These are phyloP conservation scores for Rousettus leschenaultii DNA, from an alignment of 2,113 vertebrate genomes.

Conservation along the genomic window DNA sequence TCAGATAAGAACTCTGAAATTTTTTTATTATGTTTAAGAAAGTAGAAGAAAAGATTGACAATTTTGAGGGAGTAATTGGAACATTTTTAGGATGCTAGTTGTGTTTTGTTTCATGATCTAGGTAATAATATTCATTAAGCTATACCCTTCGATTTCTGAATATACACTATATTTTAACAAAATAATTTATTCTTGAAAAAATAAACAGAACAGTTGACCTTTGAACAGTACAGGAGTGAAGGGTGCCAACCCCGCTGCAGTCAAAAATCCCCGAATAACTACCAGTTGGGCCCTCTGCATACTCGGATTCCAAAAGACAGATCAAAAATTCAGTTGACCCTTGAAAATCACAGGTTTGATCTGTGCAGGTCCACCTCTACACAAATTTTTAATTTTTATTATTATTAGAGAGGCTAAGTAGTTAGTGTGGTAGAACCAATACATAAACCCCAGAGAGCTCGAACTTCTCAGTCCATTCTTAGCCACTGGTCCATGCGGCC, in stretches of 20 bases:
- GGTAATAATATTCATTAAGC: neutral
- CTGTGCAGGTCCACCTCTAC: neutral
- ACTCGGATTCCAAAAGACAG: neutral
- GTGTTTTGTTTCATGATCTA: neutral
- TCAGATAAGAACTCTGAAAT: neutral
- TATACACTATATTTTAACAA: neutral
- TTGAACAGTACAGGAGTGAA: neutral
- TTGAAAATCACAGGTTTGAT: neutral
- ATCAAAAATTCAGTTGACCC: neutral
- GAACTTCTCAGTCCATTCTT: neutral
- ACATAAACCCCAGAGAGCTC: neutral
- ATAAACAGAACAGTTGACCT: neutral
- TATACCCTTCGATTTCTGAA: neutral
- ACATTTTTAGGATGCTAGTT: neutral
- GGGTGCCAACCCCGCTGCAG: neutral
- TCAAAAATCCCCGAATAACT: neutral
- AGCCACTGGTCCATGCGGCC: neutral
- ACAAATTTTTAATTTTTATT: neutral
- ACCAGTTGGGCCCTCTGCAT: neutral
- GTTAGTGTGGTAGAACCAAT: neutral
- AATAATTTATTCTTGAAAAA: conserved; percentile 16
- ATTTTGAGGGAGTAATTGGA: neutral
- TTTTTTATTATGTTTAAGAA: neutral
- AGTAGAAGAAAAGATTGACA: neutral
- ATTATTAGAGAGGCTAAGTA: neutral